Conservation (phyloP, 2,888 invertebrate species). For the Chouioia cunea region DNA sequence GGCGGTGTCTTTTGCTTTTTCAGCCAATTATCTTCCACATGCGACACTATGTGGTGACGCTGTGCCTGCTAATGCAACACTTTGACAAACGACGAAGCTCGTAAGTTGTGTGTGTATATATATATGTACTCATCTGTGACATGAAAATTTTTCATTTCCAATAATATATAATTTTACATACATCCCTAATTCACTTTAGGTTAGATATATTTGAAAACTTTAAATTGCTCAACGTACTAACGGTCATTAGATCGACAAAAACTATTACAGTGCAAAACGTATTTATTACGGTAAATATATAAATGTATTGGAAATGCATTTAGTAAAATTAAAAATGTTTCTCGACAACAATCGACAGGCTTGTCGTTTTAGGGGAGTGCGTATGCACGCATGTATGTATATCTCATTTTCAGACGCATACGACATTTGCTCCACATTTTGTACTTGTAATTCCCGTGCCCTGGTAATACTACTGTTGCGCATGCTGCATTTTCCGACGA, state of each 20-base stretch:
- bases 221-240: no score
- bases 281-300: no score
- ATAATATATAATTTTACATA: no score
- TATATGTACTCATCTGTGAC: no score
- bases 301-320: no score
- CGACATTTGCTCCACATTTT: neutral
- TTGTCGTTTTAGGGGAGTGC: conserved; percentile 23
- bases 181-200: no score
- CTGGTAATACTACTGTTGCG: neutral
- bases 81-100: conserved; percentile 18
- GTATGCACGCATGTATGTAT: neutral
- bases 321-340: no score
- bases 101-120: no score
- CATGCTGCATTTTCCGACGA: conserved; percentile 27
- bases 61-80: conserved; percentile 11
- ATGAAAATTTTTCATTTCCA: no score
- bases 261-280: no score
- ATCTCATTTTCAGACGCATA: neutral
- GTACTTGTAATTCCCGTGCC: neutral
- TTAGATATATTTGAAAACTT: no score
- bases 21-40: conserved; percentile 28
- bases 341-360: conserved; percentile 33
- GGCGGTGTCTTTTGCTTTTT: conserved; percentile 21
- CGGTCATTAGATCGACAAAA: no score
- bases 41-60: conserved; percentile 16